Base-by-base conservation (phyloP, 37 sponge, comb jelly and placozoan species). In the Beroe ovata region DNA sequence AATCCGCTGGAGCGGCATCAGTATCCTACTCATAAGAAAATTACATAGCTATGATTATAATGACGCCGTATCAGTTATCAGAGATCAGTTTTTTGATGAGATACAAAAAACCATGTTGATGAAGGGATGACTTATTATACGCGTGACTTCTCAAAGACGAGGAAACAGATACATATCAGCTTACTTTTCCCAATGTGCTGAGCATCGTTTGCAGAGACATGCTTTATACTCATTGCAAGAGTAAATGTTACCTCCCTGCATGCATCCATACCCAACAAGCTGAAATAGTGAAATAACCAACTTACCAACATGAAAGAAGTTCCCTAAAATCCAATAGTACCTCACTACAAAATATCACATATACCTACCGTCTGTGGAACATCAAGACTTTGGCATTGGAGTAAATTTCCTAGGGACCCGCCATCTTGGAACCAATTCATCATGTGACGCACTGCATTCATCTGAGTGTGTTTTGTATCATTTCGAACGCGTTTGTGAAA, bases 151-250 rank as follows among this genome's bases (percentile, higher is more conserved):
- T 58, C 16, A 58, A 19, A 16, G 16, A 58, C 16, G 63, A 62
- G 26, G 26, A 18, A 6, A 16, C 26, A 6, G 19, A n/a, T 20
- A n/a, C n/a, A n/a, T n/a, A n/a, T n/a, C n/a, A n/a, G 11, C 69
- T 66, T 30, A 66, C 69, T 66, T 66, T 33, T 66, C 69, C 69
- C 69, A 66, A 66, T 66, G 69, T 6, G 16, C 30, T 2, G 69
- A 29, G 36, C 69, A 66, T 16, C 69, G 1, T 16, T 66, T 66
- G 36, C 69, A 66, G 34, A 66, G 69, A 66, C 69, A 66, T 2
- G 69, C 36, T 30, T 66, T 30, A 30, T 66, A 29, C 36, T 30
- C 69, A 66, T 34, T 29, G 30, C 69, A 66, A 37, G 69, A 66
- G 22, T 47, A 47, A 37, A 66, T 33, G 16, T 66, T 29, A 19